A percentile compares a stretch with the other conserved stretches of the same genome.
These are phyloP conservation scores for Cyaniris semiargus DNA, from an alignment of 2,888 invertebrate genomes.

Conservation along the genomic window DNA sequence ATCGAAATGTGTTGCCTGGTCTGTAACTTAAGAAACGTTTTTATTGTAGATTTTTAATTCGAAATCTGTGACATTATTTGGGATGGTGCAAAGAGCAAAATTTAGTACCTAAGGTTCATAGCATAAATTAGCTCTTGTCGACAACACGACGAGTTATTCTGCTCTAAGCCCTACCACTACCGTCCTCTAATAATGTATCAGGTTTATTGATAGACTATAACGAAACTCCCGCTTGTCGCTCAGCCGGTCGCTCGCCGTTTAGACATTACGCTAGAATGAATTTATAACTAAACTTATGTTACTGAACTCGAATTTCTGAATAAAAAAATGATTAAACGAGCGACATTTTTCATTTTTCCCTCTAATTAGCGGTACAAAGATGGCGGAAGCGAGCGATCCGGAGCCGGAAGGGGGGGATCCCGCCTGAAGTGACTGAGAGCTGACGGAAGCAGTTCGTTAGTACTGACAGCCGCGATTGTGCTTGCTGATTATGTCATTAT, in stretches of 20 bases:
- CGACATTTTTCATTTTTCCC: constrained; percentile 47
- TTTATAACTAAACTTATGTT: constrained; percentile 67
- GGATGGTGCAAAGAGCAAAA: background rate
- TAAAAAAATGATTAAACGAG: constrained; percentile 54
- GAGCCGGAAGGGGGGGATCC: background rate
- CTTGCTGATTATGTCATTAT: background rate
- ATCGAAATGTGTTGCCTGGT: background rate
- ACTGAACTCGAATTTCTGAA: constrained; percentile 68
- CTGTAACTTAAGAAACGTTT: too few relatives aligned
- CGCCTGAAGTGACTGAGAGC: background rate
- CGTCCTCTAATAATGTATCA: too few relatives aligned
- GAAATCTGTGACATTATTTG: background rate
- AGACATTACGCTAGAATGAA: constrained; percentile 68
- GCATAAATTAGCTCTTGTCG: too few relatives aligned
- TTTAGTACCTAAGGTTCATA: too few relatives aligned
- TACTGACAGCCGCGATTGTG: background rate
- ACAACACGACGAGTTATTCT: too few relatives aligned
- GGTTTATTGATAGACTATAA: too few relatives aligned
- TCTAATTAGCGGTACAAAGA: constrained; percentile 38
- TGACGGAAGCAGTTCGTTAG: background rate
- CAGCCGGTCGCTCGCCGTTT: constrained; percentile 59
- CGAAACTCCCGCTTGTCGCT: background rate
- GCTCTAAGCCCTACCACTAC: too few relatives aligned
- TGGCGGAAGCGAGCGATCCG: background rate
- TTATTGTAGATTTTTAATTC: background rate